Evolutionary conservation across 2,113 vertebrate species (phyloP), one percentile per base, ranked within the genome.

Genomic region (Vicugna pacos): DNA sequence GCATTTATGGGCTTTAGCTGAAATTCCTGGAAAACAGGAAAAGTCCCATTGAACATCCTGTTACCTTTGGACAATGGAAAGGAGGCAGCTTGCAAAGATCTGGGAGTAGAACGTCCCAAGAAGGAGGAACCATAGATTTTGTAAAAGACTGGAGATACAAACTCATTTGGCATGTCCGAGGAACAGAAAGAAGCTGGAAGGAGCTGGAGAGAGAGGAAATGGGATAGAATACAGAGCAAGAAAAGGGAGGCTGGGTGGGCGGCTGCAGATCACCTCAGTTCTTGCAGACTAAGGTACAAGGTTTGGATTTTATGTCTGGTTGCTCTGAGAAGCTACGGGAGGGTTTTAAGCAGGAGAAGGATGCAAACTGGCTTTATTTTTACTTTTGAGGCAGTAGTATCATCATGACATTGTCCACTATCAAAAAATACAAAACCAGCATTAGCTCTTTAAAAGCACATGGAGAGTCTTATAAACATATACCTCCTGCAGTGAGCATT

Each of bases 341-440:
- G 16, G 46, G 5, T 16, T 85, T 48, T 22, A 65, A 48, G 56
- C 19, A 35, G 32, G 30, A 67, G 35, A 65, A 12, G 14, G 32
- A 28, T 30, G 50, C 7, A 19, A 80, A 86, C 48, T 5, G 11
- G n/a, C 35, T 77, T 84, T 42, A 28, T 56, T 24, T 70, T 54
- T 42, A n/a, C 76, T 94, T 73, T 88, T 69, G 26, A 90, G 70
- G 35, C 56, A 73, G 32, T 14, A 91, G 20, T 56, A 76, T 88
- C 73, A 69, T 65, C 28, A 76, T 22, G 86, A 86, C 50, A 73
- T 81, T 91, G 83, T 91, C 86, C 48, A 52, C 52, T 62, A 48
- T 81, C 52, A 54, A 50, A 77, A 89, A 75, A 90, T 85, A 64
- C 46, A 89, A 94, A 94, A 67, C 48, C 30, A 56, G 6, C 15